phyloP scores from a whole-genome alignment of 2,113 vertebrate species.

The Myodes glareolus region DNA sequence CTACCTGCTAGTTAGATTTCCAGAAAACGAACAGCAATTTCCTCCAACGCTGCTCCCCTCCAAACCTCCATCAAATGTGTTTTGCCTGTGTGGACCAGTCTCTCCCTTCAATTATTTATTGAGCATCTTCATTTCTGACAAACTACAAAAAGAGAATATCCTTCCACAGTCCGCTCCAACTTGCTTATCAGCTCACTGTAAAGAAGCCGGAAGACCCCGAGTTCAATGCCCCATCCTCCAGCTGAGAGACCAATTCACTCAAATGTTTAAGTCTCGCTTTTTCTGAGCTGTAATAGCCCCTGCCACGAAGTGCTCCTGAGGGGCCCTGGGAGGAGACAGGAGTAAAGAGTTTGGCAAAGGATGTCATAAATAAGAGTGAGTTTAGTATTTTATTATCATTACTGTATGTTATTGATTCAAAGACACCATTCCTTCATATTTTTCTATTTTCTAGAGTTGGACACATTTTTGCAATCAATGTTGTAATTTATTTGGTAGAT shows the following conservation, averaged over 20 bases:
- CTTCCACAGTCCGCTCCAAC: not conserved
- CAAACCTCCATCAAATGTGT: not conserved
- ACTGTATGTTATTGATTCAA: constrained; percentile 41
- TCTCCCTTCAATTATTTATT: constrained; percentile 21
- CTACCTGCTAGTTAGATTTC: not conserved
- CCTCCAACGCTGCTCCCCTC: not conserved
- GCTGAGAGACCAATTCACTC: not conserved
- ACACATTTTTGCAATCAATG: constrained; percentile 32
- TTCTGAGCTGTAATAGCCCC: constrained; percentile 12
- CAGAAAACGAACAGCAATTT: not conserved
- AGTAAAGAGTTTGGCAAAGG: not conserved
- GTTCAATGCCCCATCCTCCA: not conserved
- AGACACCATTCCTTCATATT: constrained; percentile 4
- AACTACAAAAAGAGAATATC: not conserved
- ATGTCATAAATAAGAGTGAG: constrained; percentile 16
- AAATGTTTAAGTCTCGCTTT: not conserved
- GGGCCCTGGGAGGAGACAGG: not conserved
- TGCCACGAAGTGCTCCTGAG: not conserved
- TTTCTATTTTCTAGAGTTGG: constrained; percentile 53
- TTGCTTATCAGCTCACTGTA: not conserved
- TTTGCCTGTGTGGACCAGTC: not conserved
- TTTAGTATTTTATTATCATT: constrained; percentile 47
- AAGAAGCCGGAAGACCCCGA: not conserved
- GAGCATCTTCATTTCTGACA: not conserved
- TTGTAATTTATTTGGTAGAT: constrained; percentile 30